Evolutionary conservation across 2,888 invertebrate genomes (phyloP).

Genomic region (Drosophila demipolita): DNA sequence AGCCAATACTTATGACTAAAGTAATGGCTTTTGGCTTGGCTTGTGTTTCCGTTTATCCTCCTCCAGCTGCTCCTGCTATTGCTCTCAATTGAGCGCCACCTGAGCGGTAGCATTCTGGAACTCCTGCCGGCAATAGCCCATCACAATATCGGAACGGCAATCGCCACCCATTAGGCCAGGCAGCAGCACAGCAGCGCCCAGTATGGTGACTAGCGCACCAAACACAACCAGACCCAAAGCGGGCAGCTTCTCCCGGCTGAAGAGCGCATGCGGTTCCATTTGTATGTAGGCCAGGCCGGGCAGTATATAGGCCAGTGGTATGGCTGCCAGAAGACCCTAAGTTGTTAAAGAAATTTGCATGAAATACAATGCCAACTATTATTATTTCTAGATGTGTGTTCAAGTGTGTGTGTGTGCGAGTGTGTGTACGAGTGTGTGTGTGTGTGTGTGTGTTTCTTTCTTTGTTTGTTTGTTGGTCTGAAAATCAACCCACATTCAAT

Average conservation of each 20-base stretch:
- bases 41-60: slow-evolving; percentile 3
- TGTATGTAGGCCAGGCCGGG: slow-evolving; percentile 92
- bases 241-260: slow-evolving; percentile 89
- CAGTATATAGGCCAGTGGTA: slow-evolving; percentile 92
- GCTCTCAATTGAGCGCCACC: slow-evolving; percentile 43
- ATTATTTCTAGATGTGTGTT: not conserved
- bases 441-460: not conserved
- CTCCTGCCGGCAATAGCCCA: slow-evolving; percentile 84
- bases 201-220: slow-evolving; percentile 86
- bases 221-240: slow-evolving; percentile 90
- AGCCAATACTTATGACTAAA: slow-evolving; percentile 49
- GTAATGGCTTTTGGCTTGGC: slow-evolving; percentile 61
- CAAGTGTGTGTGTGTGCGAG: not conserved
- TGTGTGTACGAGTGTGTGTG: not conserved
- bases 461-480: slow-evolving; percentile 9
- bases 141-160: slow-evolving; percentile 84
- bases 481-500: slow-evolving; percentile 88
- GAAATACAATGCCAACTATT: slow-evolving; percentile 17
- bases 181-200: slow-evolving; percentile 83
- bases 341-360: slow-evolving; percentile 59
- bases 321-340: slow-evolving; percentile 92
- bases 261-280: slow-evolving; percentile 89
- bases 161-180: slow-evolving; percentile 84
- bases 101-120: slow-evolving; percentile 71
- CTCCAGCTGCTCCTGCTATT: not conserved